Conservation (phyloP, 2,888 invertebrate genomes). For the Idaea aversata region DNA sequence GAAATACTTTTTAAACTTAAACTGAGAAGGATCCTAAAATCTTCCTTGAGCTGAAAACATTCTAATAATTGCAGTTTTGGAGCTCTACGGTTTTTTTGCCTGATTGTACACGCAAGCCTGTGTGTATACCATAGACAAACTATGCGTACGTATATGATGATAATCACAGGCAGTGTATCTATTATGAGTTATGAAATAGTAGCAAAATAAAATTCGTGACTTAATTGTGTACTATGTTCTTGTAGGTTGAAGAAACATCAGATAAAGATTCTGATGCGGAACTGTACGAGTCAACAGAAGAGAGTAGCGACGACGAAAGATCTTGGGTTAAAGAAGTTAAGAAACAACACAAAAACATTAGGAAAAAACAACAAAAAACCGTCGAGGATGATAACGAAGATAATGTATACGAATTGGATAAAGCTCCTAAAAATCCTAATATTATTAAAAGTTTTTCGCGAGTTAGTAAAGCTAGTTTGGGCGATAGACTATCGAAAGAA, state of each 20-base stretch:
- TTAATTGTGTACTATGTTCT: neutral
- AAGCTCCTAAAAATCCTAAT: conserved; percentile 76
- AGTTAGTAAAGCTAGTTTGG: conserved; percentile 83
- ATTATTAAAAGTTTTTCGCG: conserved; percentile 73
- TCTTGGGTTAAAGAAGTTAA: conserved; percentile 90
- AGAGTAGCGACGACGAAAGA: conserved; percentile 90
- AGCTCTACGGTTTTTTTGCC: no score
- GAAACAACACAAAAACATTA: conserved; percentile 84
- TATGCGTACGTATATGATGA: no score
- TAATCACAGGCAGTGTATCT: no score
- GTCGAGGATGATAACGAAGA: conserved; percentile 41
- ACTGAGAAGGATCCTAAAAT: no score
- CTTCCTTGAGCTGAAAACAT: no score
- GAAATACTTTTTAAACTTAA: no score
- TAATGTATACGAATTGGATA: conserved; percentile 46
- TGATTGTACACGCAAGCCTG: neutral
- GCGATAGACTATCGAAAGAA: conserved; percentile 85
- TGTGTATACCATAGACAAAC: no score
- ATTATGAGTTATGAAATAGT: neutral
- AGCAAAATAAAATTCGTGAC: neutral
- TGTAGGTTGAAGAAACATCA: conserved; percentile 56
- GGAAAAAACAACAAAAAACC: conserved; percentile 59
- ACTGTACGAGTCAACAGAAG: conserved; percentile 61
- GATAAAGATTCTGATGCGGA: conserved; percentile 78
- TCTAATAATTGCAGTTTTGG: no score